Evolutionary conservation across 2,797 vertebrate species (phyloP), one percentile per base, ranked within the genome.

Genomic region (Morus bassanus): DNA sequence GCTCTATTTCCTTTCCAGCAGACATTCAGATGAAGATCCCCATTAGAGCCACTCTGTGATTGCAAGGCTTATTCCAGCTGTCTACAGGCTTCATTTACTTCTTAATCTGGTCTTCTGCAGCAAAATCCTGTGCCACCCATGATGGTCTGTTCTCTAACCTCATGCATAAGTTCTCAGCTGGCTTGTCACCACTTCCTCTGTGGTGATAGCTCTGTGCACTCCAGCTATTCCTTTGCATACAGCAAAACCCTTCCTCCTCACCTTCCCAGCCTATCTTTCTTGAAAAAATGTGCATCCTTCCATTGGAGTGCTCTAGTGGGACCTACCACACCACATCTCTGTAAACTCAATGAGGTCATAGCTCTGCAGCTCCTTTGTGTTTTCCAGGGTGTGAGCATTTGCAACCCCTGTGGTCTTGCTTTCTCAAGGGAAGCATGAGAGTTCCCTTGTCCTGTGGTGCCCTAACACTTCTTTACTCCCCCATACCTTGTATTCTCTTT

Each of bases 401-500:
- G 5, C 13, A 9, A 31, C 18, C 3, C 22, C 7, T 0, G 0
- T 23, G 8, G 4, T 23, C 61, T 37, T 64, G 15, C 27, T 65
- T 78, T 63, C 41, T 54, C 10, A 43, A 51, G 10, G 18, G 9
- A 19, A 60, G 19, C 3, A 8, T 31, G 19, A 5, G 31, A 60
- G 7, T 53, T 53, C 11, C n/a, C 9, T 60, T 75, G 53, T 51
- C 43, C 21, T 30, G 4, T 41, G 18, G 15, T 63, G 15, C 9
- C 12, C 46, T 61, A 30, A 35, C 2, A 1, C 6, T 22, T 68
- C 41, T 77, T 60, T 37, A 54, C 8, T 75, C 11, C 65, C 11
- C 27, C 35, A 2, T 27, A 23, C 3, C 9, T 41, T 23, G 2
- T 8, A 15, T 63, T 37, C 23, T 73, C 13, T 64, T 69, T 11